These are phyloP conservation scores for Mya arenaria DNA, from an alignment of 1,140 invertebrate genomes.

Conservation along the genomic window DNA sequence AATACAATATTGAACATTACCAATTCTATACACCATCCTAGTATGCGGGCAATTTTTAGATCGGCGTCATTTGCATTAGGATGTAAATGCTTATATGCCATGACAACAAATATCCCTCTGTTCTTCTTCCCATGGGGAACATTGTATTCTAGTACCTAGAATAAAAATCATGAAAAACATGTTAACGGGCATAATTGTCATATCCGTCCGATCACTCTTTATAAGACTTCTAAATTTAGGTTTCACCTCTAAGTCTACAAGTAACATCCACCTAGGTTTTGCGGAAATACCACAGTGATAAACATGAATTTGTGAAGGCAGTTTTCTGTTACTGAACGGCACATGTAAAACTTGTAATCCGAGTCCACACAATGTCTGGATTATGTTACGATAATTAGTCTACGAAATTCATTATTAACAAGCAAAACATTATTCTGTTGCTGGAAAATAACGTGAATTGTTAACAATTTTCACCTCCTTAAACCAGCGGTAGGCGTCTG, in stretches of 20 bases:
- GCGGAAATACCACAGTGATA: neutral
- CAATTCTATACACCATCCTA: constrained; percentile 98
- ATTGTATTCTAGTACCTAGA: constrained; percentile 83
- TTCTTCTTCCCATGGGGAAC: constrained; percentile 84
- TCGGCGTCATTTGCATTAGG: constrained; percentile 89
- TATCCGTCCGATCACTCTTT: neutral
- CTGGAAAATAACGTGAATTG: neutral
- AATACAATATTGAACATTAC: constrained; percentile 82
- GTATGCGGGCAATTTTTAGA: constrained; percentile 89
- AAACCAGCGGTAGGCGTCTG: constrained; percentile 71
- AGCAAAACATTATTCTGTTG: neutral
- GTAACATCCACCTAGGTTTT: neutral
- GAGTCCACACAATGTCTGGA: neutral
- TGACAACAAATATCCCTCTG: constrained; percentile 90
- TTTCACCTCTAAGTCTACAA: neutral
- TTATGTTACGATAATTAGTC: neutral
- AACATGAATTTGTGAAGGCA: neutral
- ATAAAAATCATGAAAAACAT: constrained; percentile 24
- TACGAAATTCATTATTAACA: neutral
- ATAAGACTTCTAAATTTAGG: neutral
- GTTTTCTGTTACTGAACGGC: neutral
- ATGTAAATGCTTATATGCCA: constrained; percentile 89
- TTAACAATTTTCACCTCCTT: constrained; percentile 59
- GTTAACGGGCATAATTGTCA: neutral
- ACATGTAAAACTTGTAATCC: neutral